Evolutionary conservation across 2,888 invertebrate species (phyloP).

Genomic region (Tethea ocularis): DNA sequence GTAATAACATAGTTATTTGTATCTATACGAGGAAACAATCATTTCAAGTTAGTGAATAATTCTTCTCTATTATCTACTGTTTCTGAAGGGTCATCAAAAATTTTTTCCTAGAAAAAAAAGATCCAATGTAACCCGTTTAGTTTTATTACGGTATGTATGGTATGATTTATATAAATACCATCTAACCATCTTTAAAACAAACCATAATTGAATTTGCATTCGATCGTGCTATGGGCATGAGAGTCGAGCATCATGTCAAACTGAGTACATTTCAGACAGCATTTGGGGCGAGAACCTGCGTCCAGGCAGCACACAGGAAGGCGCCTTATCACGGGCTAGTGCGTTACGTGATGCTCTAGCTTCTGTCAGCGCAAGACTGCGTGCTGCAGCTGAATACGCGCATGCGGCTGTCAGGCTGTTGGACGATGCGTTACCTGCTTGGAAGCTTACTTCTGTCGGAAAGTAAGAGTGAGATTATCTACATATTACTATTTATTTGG

Average conservation of each 20-base stretch:
- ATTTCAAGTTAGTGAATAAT: too few species aligned
- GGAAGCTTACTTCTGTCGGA: slow-evolving; percentile 72
- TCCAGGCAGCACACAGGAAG: slow-evolving; percentile 60
- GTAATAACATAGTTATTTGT: too few species aligned
- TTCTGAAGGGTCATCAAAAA: too few species aligned
- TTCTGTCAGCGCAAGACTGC: slow-evolving; percentile 61
- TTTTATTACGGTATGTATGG: too few species aligned
- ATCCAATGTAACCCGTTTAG: too few species aligned
- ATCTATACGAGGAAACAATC: too few species aligned
- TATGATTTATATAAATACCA: too few species aligned
- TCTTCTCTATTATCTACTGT: too few species aligned
- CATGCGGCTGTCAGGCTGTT: slow-evolving; percentile 60
- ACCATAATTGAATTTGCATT: neutral
- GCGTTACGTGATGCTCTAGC: slow-evolving; percentile 71
- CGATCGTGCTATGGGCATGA: neutral
- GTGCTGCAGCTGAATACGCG: slow-evolving; percentile 69
- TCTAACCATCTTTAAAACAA: neutral
- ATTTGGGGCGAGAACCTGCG: slow-evolving; percentile 57
- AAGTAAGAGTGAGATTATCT: slow-evolving; percentile 52
- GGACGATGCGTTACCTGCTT: slow-evolving; percentile 71
- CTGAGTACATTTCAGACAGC: slow-evolving; percentile 44
- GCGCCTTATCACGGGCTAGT: slow-evolving; percentile 51
- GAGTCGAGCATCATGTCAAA: neutral
- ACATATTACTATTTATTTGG: neutral
- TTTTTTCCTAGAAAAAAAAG: too few species aligned